Base-by-base conservation (phyloP, 2,888 invertebrate genomes). In the Drosophila sordidula region DNA sequence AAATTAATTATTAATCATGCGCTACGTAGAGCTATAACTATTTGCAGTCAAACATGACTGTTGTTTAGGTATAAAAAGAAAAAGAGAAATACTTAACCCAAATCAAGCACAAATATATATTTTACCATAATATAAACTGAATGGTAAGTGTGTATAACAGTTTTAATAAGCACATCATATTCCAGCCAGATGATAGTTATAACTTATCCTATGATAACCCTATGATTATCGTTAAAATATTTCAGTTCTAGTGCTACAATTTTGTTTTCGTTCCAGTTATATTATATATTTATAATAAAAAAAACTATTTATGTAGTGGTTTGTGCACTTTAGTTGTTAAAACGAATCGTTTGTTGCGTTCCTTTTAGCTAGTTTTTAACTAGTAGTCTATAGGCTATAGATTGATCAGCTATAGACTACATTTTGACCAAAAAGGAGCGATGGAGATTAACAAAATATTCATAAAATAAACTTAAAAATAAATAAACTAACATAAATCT, bases 321-420 rank as follows among this genome's bases (percentile, higher is more conserved):
- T 80, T 70, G 52, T 80, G 86, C 80, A 83, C 73, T 71, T 77
- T 80, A 78, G 78, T 80, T 80, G 12, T 12, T 38, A 29, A 34
- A 54, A 34, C 22, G n/a, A 55, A 39, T 14, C 9, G 36, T 39
- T 51, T 25, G 12, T 67, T 58, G 46, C 54, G 61, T 61, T 59
- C 6, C 59, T 62, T 26, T 14, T 61, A 59, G 55, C 14, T 57
- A 51, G 44, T 34, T 46, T 18, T 59, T 18, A 46, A 9, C 2
- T 34, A 26, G 57, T 57, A 63, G 67, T 62, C 50, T 51, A 36
- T 42, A 47, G 29, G 41, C 18, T 38, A 50, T 50, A 32, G 34
- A 50, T n/a, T 56, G 32, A 14, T 39, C 26, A 63, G 36, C 49
- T 39, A 49, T 52, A 45, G 44, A 41, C 51, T 12, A 22, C 11